Percentiles rank a stretch among this genome's conserved stretches.
Evolutionary conservation across 2,113 vertebrate species (phyloP).

Genomic region (Pterophyllum scalare): DNA sequence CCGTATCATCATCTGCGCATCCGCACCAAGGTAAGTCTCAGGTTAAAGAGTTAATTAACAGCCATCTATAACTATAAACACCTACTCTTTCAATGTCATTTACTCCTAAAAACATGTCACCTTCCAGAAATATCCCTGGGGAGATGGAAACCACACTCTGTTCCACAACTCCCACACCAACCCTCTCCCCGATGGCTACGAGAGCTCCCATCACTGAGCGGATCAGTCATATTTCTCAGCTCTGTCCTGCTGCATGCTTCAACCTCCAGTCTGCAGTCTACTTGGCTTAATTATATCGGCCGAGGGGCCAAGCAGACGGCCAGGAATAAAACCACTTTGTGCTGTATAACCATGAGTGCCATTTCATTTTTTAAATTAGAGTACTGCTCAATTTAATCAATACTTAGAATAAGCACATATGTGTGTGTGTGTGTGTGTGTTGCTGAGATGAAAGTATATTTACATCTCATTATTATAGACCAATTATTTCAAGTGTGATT

Average conservation of each 20-base stretch:
- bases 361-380: not conserved
- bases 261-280: not conserved
- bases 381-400: not conserved
- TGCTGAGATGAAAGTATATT: not conserved
- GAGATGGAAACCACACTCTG: conserved; percentile 89
- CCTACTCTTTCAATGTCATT: not conserved
- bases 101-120: not conserved
- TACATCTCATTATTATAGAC: not conserved
- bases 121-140: conserved; percentile 87
- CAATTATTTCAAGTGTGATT: not conserved
- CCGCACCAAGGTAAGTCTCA: conserved; percentile 84
- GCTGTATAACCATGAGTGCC: not conserved
- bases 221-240: not conserved
- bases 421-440: not conserved
- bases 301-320: conserved; percentile 1
- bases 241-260: not conserved
- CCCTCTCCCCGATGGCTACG: conserved; percentile 86
- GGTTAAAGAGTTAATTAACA: not conserved
- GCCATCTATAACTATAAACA: not conserved
- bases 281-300: conserved; percentile 9
- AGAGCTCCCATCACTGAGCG: conserved; percentile 75
- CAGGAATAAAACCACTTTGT: conserved; percentile 54
- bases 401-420: not conserved
- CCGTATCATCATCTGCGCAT: conserved; percentile 77
- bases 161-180: conserved; percentile 89